phyloP scores from a whole-genome alignment of 1,140 invertebrate species.

The Drosophila arawakana region DNA sequence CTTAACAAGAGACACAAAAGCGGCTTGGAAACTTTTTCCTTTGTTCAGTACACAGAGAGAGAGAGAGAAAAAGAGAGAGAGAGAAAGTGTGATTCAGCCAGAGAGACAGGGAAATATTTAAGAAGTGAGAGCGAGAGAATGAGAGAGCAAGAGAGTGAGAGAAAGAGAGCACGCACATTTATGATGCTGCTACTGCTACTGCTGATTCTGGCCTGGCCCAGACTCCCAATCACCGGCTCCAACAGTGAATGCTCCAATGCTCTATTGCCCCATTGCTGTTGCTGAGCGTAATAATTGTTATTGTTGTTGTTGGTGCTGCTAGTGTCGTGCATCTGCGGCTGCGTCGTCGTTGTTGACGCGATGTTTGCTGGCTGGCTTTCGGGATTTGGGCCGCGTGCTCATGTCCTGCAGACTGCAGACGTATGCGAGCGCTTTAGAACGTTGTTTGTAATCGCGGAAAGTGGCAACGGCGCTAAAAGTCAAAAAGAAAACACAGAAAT shows the following conservation, averaged over 20 bases:
- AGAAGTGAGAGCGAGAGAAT: constrained; percentile 4
- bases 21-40: neutral
- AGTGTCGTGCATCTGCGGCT: constrained; percentile 40
- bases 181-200: constrained; percentile 10
- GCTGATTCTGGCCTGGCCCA: neutral
- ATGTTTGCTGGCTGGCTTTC: constrained; percentile 15
- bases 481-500: neutral
- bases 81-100: neutral
- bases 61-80: neutral
- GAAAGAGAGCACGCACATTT: constrained; percentile 9
- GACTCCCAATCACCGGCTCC: constrained; percentile 27
- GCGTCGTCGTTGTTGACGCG: constrained; percentile 44
- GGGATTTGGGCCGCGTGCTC: constrained; percentile 34
- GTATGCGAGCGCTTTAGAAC: constrained; percentile 79
- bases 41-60: neutral
- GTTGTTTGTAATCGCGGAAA: constrained; percentile 79
- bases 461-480: constrained; percentile 49
- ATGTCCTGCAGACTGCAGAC: constrained; percentile 74
- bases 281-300: constrained; percentile 23
- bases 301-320: constrained; percentile 10
- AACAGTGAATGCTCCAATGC: constrained; percentile 26
- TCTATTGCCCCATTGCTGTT: constrained; percentile 35
- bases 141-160: neutral
- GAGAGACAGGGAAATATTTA: neutral
- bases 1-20: constrained; percentile 29